Percentiles rank a stretch among this genome's conserved stretches.
Evolutionary conservation across 2,888 invertebrate genomes (phyloP).

Genomic region (Sminthurinus aureus): DNA sequence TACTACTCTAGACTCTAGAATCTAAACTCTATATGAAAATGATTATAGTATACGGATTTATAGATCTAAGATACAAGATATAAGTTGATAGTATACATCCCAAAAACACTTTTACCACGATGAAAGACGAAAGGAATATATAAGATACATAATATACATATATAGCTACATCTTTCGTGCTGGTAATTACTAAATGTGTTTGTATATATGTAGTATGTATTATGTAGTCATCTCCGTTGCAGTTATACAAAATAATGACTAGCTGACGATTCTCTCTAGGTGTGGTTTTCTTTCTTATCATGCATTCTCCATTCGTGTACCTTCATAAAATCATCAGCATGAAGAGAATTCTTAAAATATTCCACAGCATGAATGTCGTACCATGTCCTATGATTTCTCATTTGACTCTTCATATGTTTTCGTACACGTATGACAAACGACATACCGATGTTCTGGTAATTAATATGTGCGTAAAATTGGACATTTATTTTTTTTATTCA

Average conservation of each 20-base stretch:
- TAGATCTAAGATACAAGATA: neutral
- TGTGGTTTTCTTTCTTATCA: constrained; percentile 35
- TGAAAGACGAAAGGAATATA: neutral
- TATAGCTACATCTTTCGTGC: constrained; percentile 9
- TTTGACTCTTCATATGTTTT: neutral
- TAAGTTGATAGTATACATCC: neutral
- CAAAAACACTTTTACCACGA: too few relatives aligned
- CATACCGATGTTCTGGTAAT: constrained; percentile 3
- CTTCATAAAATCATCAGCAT: constrained; percentile 24
- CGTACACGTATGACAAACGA: too few relatives aligned
- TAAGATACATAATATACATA: neutral
- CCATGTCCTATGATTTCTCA: neutral
- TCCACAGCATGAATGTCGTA: constrained; percentile 11
- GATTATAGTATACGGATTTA: too few relatives aligned
- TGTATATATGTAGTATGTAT: neutral
- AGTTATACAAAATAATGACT: neutral
- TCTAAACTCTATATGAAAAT: too few relatives aligned
- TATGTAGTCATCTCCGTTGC: neutral
- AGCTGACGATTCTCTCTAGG: constrained; percentile 16
- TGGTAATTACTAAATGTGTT: constrained; percentile 16
- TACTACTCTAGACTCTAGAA: too few relatives aligned
- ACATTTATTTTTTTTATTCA: constrained; percentile 11
- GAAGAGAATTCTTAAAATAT: constrained; percentile 26
- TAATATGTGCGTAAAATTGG: neutral
- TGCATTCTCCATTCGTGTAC: constrained; percentile 9